Evolutionary conservation across 64 coral and sea anemone species (phyloP).

Genomic region (Actinia equina): DNA sequence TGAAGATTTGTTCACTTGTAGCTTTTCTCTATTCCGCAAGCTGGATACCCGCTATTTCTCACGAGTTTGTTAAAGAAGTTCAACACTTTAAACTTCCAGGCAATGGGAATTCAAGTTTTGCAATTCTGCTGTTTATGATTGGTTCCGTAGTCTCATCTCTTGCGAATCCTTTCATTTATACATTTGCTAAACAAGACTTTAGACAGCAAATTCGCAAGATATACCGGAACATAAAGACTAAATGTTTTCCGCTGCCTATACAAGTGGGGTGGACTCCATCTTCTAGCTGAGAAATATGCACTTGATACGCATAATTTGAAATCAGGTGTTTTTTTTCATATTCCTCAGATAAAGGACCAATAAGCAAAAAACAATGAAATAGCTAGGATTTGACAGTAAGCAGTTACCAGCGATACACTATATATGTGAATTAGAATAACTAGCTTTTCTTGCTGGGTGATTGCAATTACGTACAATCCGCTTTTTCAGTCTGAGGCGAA

Average conservation of each 20-base stretch:
- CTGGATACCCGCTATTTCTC: constrained; percentile 18
- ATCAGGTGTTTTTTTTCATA: background rate
- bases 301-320: background rate
- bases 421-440: too few species aligned
- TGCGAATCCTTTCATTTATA: constrained; percentile 50
- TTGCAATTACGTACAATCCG: too few species aligned
- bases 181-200: constrained; percentile 62
- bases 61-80: too few species aligned
- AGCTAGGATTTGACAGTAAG: too few species aligned
- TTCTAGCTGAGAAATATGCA: background rate
- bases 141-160: too few species aligned
- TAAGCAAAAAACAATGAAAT: too few species aligned
- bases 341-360: background rate
- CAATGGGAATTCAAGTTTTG: too few species aligned
- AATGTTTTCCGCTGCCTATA: background rate
- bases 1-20: constrained; percentile 1
- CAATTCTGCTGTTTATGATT: too few species aligned
- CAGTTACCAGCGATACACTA: too few species aligned
- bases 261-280: background rate
- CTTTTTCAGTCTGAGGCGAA: too few species aligned
- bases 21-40: background rate
- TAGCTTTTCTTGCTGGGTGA: too few species aligned
- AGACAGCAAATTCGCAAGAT: constrained; percentile 7
- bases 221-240: background rate
- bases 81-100: too few species aligned